A percentile compares a stretch with the other conserved stretches of the same genome.
Evolutionary conservation across 1,140 invertebrate species (phyloP).

Genomic region (Nylanderia fulva): DNA sequence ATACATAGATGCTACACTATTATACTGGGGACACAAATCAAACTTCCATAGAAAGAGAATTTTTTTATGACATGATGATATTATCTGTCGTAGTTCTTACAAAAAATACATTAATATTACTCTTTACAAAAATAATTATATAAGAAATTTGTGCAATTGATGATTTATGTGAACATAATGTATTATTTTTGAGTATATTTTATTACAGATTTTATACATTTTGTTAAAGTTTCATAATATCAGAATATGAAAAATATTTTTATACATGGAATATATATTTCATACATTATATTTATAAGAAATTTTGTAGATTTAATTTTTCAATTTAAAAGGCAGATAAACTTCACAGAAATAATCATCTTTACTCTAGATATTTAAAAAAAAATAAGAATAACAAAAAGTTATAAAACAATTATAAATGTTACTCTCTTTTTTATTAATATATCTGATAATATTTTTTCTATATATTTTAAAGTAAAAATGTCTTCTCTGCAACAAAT

Average conservation of each 20-base stretch:
- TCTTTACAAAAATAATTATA: conserved; percentile 38
- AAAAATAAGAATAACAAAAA: not conserved
- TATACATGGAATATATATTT: conserved; percentile 16
- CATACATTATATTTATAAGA: conserved; percentile 5
- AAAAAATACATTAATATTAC: conserved; percentile 45
- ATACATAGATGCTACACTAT: conserved; percentile 15
- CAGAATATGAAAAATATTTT: conserved; percentile 31
- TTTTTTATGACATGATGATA: conserved; percentile 68
- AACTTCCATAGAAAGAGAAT: conserved; percentile 39
- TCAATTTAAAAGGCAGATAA: conserved; percentile 4
- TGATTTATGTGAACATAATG: conserved; percentile 19
- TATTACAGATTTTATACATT: conserved; percentile 28
- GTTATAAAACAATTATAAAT: conserved; percentile 7
- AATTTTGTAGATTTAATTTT: conserved; percentile 4
- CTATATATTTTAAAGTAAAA: conserved; percentile 6
- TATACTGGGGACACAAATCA: not conserved
- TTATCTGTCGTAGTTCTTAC: conserved; percentile 71
- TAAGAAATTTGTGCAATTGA: conserved; percentile 23
- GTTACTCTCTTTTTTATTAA: not conserved
- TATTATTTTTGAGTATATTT: not conserved
- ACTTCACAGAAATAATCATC: not conserved
- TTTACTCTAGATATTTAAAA: not conserved
- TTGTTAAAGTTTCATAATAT: conserved; percentile 35
- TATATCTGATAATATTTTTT: conserved; percentile 28
- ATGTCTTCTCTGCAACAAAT: not conserved